Evolutionary conservation across 1,140 invertebrate genomes (phyloP).

Genomic region (Nasonia giraulti): DNA sequence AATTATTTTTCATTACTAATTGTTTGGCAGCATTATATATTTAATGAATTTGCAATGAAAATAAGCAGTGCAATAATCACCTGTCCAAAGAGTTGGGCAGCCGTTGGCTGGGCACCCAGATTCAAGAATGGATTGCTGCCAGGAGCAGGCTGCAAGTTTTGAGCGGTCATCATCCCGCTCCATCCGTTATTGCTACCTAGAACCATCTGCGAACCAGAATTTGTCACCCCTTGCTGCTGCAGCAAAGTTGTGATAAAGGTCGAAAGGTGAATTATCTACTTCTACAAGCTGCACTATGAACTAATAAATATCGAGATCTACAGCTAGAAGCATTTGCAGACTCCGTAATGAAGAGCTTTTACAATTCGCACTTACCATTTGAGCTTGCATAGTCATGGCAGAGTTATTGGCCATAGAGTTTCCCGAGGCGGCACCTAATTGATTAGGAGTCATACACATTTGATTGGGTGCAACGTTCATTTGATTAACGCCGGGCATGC

Average conservation of each 20-base stretch:
- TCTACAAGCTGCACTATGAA: background rate
- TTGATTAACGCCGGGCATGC: constrained; percentile 61
- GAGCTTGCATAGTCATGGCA: constrained; percentile 64
- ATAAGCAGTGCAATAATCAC: constrained; percentile 15
- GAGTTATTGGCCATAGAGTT: constrained; percentile 66
- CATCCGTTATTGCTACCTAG: constrained; percentile 68
- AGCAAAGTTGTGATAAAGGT: background rate
- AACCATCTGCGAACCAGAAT: constrained; percentile 51
- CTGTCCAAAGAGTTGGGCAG: constrained; percentile 49
- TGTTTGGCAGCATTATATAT: background rate
- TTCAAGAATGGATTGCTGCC: constrained; percentile 73
- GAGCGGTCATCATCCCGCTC: constrained; percentile 67
- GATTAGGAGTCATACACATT: constrained; percentile 63
- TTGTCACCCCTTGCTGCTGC: constrained; percentile 48
- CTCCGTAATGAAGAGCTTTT: background rate
- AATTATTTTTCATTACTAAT: constrained; percentile 49
- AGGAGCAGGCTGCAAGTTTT: constrained; percentile 71
- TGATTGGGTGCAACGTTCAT: constrained; percentile 63
- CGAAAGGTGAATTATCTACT: background rate
- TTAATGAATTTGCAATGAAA: background rate
- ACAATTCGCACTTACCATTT: constrained; percentile 60
- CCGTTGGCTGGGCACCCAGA: constrained; percentile 61
- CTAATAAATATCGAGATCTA: background rate
- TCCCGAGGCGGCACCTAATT: constrained; percentile 58
- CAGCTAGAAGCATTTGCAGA: constrained; percentile 10